Percentiles rank a stretch among this genome's conserved stretches.
Evolutionary conservation across 2,888 invertebrate genomes (phyloP).

Genomic region (Heteromyza rotundicornis): DNA sequence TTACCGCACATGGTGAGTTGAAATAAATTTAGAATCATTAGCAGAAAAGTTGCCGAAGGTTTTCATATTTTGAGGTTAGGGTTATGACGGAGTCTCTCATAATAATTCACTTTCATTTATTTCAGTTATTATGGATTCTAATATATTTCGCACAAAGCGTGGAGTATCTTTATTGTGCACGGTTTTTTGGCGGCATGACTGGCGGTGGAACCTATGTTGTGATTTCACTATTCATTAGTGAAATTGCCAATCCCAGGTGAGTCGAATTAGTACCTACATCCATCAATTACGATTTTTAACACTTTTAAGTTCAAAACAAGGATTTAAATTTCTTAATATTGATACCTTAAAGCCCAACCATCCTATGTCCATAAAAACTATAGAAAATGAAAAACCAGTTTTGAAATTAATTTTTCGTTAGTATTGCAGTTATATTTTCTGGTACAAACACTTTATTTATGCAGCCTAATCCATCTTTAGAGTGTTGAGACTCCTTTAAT

Average conservation of each 20-base stretch:
- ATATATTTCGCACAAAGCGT: conserved; percentile 43
- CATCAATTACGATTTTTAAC: too few relatives aligned
- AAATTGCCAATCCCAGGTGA: conserved; percentile 53
- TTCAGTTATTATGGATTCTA: conserved; percentile 48
- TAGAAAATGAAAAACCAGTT: too few relatives aligned
- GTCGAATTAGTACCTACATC: too few relatives aligned
- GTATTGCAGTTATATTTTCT: conserved; percentile 6
- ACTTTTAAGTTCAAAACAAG: too few relatives aligned
- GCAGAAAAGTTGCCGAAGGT: too few relatives aligned
- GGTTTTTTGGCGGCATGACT: conserved; percentile 46
- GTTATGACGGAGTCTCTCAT: too few relatives aligned
- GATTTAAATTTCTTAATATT: too few relatives aligned
- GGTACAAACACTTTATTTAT: background rate
- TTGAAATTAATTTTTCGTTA: too few relatives aligned
- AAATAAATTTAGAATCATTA: background rate
- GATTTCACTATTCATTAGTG: conserved; percentile 51
- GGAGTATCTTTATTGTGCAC: conserved; percentile 46
- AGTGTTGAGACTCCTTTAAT: background rate
- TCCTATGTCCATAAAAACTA: too few relatives aligned
- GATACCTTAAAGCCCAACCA: too few relatives aligned
- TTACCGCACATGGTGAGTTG: conserved; percentile 47
- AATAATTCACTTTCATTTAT: background rate
- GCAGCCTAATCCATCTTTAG: too few relatives aligned
- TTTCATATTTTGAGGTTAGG: too few relatives aligned
- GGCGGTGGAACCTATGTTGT: conserved; percentile 52